Evolutionary conservation across 37 sponge, comb jelly and placozoan species (phyloP).

Genomic region (Bolinopsis microptera): DNA sequence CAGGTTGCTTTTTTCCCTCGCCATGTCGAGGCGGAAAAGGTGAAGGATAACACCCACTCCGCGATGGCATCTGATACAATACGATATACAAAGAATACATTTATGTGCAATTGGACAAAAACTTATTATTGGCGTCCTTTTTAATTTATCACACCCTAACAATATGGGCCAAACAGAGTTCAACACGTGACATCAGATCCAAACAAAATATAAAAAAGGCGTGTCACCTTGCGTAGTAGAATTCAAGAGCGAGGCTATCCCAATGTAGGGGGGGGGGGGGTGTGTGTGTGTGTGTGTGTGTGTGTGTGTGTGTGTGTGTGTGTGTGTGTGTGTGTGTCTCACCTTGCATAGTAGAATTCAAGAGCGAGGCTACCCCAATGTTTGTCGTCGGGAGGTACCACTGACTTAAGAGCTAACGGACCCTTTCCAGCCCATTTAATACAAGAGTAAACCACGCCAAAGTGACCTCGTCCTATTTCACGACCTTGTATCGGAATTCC

Average conservation of each 20-base stretch:
- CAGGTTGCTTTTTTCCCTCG: too few relatives aligned
- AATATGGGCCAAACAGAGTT: not conserved
- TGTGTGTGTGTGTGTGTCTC: constrained; percentile 12
- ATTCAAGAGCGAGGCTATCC: constrained; percentile 97
- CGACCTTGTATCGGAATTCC: constrained; percentile 82
- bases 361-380: constrained; percentile 98
- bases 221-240: constrained; percentile 92
- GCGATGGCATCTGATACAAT: too few relatives aligned
- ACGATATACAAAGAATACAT: too few relatives aligned
- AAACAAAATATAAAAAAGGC: not conserved
- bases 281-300: constrained; percentile 69
- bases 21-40: too few relatives aligned
- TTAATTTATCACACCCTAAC: too few relatives aligned
- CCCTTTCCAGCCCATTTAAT: constrained; percentile 92
- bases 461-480: constrained; percentile 96
- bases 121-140: too few relatives aligned
- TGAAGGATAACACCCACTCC: too few relatives aligned
- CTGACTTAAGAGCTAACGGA: constrained; percentile 86
- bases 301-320: constrained; percentile 49
- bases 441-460: constrained; percentile 95
- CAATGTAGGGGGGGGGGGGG: constrained; percentile 97
- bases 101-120: too few relatives aligned
- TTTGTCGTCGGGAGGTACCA: constrained; percentile 97
- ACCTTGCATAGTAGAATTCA: constrained; percentile 99
- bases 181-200: not conserved